A percentile compares a stretch with the other conserved stretches of the same genome.
Conservation (phyloP, 2,797 vertebrate genomes). For the Paguma larvata region DNA sequence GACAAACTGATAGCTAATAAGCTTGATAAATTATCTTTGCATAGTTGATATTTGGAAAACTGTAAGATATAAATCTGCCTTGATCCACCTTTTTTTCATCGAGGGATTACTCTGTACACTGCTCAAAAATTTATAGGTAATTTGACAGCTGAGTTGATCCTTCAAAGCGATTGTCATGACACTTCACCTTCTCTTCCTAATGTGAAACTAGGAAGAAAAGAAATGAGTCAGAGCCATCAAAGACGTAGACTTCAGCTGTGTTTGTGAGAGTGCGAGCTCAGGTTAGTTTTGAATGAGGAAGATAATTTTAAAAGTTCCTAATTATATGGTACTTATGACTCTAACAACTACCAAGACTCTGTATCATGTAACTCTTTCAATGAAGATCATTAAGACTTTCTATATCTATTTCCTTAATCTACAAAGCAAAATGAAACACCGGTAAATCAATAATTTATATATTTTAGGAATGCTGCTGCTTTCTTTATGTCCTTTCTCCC, state of each 20-base stretch:
- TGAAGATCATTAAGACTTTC: neutral
- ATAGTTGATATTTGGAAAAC: neutral
- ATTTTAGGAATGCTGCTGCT: neutral
- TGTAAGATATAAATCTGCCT: neutral
- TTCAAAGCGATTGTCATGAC: neutral
- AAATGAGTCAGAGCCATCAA: neutral
- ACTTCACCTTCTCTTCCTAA: neutral
- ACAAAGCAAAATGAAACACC: neutral
- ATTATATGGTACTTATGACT: neutral
- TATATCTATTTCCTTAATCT: neutral
- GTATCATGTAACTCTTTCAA: neutral
- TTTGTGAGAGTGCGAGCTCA: neutral
- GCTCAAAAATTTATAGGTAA: neutral
- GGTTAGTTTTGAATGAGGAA: neutral
- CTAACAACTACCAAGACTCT: neutral
- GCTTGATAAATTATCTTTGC: neutral
- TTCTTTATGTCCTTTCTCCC: neutral
- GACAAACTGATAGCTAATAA: neutral
- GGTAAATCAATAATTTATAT: neutral
- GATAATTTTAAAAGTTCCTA: neutral
- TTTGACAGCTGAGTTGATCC: constrained; percentile 1
- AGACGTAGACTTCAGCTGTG: neutral
- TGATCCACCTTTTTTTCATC: neutral
- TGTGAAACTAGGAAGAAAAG: neutral
- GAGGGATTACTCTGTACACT: neutral